Evolutionary conservation across 2,888 invertebrate species (phyloP), one percentile per base, ranked within the genome.

Genomic region (Polyommatus iphigenia): DNA sequence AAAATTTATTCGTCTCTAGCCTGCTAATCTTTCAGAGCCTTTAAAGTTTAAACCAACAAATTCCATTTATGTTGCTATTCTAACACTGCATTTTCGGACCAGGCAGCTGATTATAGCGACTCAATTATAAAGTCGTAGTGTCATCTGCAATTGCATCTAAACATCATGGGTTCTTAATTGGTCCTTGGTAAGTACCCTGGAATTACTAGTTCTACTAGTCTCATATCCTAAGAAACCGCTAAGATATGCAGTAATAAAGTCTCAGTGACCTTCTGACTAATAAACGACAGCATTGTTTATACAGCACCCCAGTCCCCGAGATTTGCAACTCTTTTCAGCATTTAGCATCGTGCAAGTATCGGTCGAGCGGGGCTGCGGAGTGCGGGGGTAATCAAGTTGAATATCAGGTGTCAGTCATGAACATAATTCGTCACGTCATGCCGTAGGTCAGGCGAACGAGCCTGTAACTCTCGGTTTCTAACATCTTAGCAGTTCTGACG

Each of bases 391-490:
- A 46, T 46, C 10, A 13, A 62, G 20, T 59, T 20, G 20, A 62
- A 20, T 59, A 20, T 59, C 20, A n/a, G 46, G 46, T n/a, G 59
- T 20, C 59, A 7, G n/a, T 24, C 62, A 24, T 62, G 29, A 67
- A 13, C 62, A 24, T 62, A 15, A 67, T 5, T 32, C 67, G 67
- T 67, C 67, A 32, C 67, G n/a, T n/a, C n/a, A 67, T 24, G 24
- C 67, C 18, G 13, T 32, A 67, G 24, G 29, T 32, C 29, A 67
- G 67, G 29, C 67, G 15, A 67, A 15, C 67, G 18, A 67, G 67
- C 67, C 5, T 29, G 67, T 67, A 29, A 67, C 67, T 67, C 29
- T 67, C 67, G 67, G 15, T 67, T 67, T 67, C 67, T 67, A 67
- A 15, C 29, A 6, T 32, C 67, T 67, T 20, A 67, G 29, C 67